Conservation (phyloP, 2,888 invertebrate genomes). For the Limnephilus rhombicus region DNA sequence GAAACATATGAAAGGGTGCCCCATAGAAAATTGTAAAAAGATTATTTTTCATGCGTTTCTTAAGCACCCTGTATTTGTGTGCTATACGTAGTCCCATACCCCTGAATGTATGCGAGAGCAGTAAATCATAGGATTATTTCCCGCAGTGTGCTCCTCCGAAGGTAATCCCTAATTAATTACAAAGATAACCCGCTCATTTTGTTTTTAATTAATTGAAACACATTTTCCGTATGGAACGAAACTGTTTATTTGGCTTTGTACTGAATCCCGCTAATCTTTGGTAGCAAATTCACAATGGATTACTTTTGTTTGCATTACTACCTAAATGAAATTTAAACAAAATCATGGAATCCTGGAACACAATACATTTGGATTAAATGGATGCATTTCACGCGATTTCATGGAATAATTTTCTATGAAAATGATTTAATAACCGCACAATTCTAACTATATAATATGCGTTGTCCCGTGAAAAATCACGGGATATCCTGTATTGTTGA, state of each 20-base stretch:
- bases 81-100: not conserved
- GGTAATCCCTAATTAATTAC: slow-evolving; percentile 42
- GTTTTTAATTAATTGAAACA: slow-evolving; percentile 35
- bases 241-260: not conserved
- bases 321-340: not conserved
- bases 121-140: slow-evolving; percentile 37
- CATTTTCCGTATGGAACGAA: not conserved
- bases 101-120: not conserved
- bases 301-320: not conserved
- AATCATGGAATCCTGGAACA: not conserved
- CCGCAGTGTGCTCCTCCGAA: not conserved
- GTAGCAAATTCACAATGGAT: not conserved
- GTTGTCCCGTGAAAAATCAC: too few relatives aligned
- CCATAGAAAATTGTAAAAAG: too few relatives aligned
- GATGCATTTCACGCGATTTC: too few relatives aligned
- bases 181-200: slow-evolving; percentile 8
- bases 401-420: too few relatives aligned
- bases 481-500: too few relatives aligned
- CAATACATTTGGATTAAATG: too few relatives aligned
- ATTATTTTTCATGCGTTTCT: too few relatives aligned
- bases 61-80: not conserved
- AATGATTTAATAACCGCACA: too few relatives aligned
- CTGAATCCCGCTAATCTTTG: not conserved
- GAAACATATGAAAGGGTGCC: too few relatives aligned
- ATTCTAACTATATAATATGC: too few relatives aligned